phyloP scores from a whole-genome alignment of 2,888 invertebrate genomes.

The Drosophila lacicola region DNA sequence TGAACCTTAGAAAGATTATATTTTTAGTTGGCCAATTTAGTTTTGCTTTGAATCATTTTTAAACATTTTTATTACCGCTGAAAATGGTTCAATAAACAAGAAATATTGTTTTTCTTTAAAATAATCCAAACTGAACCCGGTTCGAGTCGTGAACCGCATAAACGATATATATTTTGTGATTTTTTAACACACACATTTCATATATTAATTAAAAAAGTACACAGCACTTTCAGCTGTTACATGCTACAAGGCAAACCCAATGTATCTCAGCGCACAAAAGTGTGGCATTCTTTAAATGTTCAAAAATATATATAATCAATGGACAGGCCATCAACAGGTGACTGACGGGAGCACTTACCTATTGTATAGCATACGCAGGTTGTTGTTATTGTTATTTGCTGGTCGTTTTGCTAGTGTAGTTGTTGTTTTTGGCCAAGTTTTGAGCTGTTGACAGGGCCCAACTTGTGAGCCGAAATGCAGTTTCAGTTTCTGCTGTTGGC shows the following conservation, averaged over 20 bases:
- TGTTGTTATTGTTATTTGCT: conserved; percentile 10
- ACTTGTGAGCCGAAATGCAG: conserved; percentile 15
- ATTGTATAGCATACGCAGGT: conserved; percentile 13
- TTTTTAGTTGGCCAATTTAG: too few relatives aligned
- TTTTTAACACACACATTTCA: not conserved
- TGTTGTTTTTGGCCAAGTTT: conserved; percentile 32
- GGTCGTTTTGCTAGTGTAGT: not conserved
- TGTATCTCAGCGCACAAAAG: not conserved
- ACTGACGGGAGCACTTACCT: conserved; percentile 43
- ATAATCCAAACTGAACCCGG: too few relatives aligned
- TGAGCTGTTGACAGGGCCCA: conserved; percentile 16
- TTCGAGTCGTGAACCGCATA: not conserved
- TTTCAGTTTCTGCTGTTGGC: conserved; percentile 16
- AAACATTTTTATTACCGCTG: too few relatives aligned
- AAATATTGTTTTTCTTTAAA: too few relatives aligned
- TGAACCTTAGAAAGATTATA: too few relatives aligned
- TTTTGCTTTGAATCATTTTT: too few relatives aligned
- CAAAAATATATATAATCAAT: not conserved
- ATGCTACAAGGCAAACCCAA: not conserved
- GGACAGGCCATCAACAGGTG: conserved; percentile 64
- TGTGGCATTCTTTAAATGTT: not conserved
- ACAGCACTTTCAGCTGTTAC: not conserved
- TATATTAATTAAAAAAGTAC: not conserved
- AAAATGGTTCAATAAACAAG: too few relatives aligned
- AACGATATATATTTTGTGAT: not conserved